These are phyloP conservation scores for Sebastes nivosus DNA, from an alignment of 2,797 vertebrate genomes.

Conservation along the genomic window DNA sequence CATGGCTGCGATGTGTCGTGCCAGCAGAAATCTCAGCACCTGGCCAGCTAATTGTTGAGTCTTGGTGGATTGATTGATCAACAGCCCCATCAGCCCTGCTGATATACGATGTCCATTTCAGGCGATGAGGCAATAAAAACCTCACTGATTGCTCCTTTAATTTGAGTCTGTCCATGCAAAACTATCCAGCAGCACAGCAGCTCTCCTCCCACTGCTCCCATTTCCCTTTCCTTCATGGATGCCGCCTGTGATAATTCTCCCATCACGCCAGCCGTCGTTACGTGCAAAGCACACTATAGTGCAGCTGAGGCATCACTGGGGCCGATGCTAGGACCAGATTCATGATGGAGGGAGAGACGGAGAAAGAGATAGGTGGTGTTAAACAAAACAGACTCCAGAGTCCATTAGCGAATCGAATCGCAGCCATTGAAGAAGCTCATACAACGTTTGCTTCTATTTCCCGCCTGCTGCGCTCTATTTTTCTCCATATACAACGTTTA, in stretches of 20 bases:
- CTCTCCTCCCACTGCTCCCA: conserved; percentile 18
- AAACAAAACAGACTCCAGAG: conserved; percentile 50
- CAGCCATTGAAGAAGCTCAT: conserved; percentile 28
- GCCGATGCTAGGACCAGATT: conserved; percentile 15
- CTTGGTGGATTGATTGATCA: background rate
- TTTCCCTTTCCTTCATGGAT: conserved; percentile 29
- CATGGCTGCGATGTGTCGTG: background rate
- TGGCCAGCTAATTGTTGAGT: background rate
- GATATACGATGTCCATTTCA: background rate
- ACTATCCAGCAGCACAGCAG: background rate
- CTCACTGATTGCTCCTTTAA: background rate
- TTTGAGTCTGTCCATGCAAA: background rate
- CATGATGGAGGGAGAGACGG: background rate
- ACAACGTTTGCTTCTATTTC: conserved; percentile 21
- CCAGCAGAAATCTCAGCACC: background rate
- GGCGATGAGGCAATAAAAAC: background rate
- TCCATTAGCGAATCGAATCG: conserved; percentile 39
- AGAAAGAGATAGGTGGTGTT: conserved; percentile 18
- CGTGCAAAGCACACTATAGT: conserved; percentile 20
- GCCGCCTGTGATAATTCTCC: conserved; percentile 29
- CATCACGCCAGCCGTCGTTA: conserved; percentile 22
- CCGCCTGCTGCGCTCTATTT: conserved; percentile 5
- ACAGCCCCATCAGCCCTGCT: background rate
- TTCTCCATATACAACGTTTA: conserved; percentile 26
- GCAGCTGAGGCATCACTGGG: conserved; percentile 18